Base-by-base conservation (phyloP, 2,888 invertebrate genomes). In the Hesperia comma region DNA sequence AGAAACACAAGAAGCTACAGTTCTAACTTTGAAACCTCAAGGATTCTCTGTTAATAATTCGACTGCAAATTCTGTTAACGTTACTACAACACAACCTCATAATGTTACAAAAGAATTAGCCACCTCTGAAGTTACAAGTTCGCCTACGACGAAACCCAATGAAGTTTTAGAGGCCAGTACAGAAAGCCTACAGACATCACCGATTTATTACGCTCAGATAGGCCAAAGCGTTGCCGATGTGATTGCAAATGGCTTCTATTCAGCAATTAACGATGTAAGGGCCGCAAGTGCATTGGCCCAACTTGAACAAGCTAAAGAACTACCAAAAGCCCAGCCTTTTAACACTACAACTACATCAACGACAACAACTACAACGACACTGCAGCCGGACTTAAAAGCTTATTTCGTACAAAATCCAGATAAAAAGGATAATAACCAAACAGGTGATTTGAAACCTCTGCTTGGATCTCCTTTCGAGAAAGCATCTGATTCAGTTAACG, bases 261-360 rank as follows among this genome's bases (percentile, higher is more conserved):
- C 95, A 0, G 93, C 94, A 0, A 83, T 95, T 37, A 95, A 95
- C 14, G 95, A 93, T 71, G 93, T 94, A 26, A 94, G 95, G 80
- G 93, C 94, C 0, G 94, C 94, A 12, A 94, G 95, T 57, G 93
- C 94, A 40, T 77, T 95, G 66, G 94, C 94, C 0, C 93, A 94
- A 68, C 85, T 94, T 1, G 94, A 95, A 70, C 57, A 93, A 61
- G 92, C 94, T 15, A 93, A 94, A 56, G 93, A 93, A 77, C 6
- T 67, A 37, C 60, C 61, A n/a, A 60, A 55, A 55, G 54, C 66
- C 12, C 60, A 67, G 26, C 66, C 66, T 21, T 61, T 67, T 40
- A 61, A 67, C 14, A 66, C 66, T 8, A 66, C 66, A 17, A 83
- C 90, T 76, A 70, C 77, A 56, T 67, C 75, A 46, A 74, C 75